Conservation (phyloP, 2,797 vertebrate species). For the Chanos chanos region DNA sequence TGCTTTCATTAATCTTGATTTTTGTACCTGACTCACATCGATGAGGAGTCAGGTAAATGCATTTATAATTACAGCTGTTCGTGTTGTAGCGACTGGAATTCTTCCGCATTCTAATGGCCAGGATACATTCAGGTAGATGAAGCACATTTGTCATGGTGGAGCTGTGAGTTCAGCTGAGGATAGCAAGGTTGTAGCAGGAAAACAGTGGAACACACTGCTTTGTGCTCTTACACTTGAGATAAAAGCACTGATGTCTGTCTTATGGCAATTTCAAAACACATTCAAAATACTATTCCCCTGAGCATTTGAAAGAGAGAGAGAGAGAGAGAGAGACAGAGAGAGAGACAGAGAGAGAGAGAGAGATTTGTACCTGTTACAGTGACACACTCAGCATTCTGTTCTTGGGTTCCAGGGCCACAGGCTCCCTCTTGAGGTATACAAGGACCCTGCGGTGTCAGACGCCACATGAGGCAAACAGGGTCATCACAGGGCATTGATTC, state of each 20-base stretch:
- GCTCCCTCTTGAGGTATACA: constrained; percentile 68
- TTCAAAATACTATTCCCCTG: too few species aligned
- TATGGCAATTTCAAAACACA: too few species aligned
- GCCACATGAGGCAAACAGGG: constrained; percentile 72
- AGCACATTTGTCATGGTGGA: constrained; percentile 17
- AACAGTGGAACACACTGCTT: background rate
- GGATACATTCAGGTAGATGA: constrained; percentile 23
- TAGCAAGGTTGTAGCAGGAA: constrained; percentile 1
- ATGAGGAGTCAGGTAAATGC: too few species aligned
- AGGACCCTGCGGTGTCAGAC: constrained; percentile 52
- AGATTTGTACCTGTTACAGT: constrained; percentile 23
- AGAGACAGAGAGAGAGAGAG: background rate
- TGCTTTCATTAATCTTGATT: too few species aligned
- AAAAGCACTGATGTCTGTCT: background rate
- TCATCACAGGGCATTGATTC: constrained; percentile 78
- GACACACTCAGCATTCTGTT: constrained; percentile 53
- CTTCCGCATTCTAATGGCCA: constrained; percentile 6
- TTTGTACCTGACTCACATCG: too few species aligned
- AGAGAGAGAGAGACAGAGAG: background rate
- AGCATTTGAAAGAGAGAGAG: background rate
- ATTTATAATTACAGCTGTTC: constrained; percentile 33
- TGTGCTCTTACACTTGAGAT: background rate
- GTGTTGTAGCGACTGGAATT: constrained; percentile 18
- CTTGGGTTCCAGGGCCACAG: constrained; percentile 71
- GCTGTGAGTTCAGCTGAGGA: constrained; percentile 1